Conservation (phyloP, 1,140 invertebrate species). For the Leguminivora glycinivorella region DNA sequence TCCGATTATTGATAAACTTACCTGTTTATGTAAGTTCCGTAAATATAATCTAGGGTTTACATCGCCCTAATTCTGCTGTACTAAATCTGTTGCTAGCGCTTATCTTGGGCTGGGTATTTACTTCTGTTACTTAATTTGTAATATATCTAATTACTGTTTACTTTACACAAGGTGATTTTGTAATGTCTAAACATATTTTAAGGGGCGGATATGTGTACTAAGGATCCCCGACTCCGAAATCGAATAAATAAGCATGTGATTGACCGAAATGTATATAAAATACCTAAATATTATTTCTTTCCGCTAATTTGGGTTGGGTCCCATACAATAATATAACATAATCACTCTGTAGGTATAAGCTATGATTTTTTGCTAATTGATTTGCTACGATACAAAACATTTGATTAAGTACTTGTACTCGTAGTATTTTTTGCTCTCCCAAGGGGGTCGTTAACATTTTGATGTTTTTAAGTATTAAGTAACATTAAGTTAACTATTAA, state of each 20-base stretch:
- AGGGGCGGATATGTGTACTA: too few species aligned
- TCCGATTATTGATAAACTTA: conserved; percentile 41
- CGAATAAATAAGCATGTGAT: too few species aligned
- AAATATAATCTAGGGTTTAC: conserved; percentile 36
- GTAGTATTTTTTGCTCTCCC: background rate
- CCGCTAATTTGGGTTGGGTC: too few species aligned
- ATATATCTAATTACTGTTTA: background rate
- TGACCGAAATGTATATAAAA: too few species aligned
- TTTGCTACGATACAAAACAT: background rate
- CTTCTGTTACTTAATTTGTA: background rate
- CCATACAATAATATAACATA: too few species aligned
- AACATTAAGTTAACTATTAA: background rate
- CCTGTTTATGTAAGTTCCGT: conserved; percentile 40
- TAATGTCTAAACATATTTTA: too few species aligned
- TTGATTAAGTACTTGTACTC: too few species aligned
- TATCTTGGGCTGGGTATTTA: background rate
- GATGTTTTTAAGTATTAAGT: background rate
- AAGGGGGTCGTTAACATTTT: background rate
- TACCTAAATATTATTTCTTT: too few species aligned
- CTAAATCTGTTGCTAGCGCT: conserved; percentile 8
- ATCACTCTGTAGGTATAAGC: too few species aligned
- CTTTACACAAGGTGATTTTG: too few species aligned
- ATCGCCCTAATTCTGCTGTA: conserved; percentile 36
- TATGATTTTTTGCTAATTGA: background rate
- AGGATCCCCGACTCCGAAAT: too few species aligned